These are phyloP conservation scores for Brevimyrus niger DNA, from an alignment of 2,113 vertebrate genomes.

Conservation along the genomic window DNA sequence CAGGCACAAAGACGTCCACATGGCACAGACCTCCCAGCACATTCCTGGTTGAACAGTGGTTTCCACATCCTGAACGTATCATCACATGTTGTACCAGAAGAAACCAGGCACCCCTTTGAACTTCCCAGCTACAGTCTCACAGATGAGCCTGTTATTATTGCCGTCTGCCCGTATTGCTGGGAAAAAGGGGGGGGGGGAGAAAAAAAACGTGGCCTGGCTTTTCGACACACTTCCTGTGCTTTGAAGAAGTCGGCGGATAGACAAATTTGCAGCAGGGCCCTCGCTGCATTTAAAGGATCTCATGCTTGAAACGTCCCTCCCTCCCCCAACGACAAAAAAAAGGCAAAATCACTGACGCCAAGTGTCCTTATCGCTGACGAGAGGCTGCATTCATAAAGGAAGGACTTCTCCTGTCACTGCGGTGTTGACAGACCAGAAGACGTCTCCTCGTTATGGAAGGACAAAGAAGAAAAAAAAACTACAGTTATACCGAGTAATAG, in stretches of 20 bases:
- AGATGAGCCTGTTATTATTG: conserved; percentile 65
- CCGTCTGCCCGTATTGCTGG: conserved; percentile 52
- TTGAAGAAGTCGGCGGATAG: conserved; percentile 66
- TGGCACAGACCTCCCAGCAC: conserved; percentile 24
- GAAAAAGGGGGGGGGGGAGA: conserved; percentile 25
- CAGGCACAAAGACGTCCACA: conserved; percentile 17
- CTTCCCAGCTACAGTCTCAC: conserved; percentile 53
- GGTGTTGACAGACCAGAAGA: not conserved
- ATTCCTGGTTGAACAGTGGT: conserved; percentile 45
- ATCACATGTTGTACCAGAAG: conserved; percentile 49
- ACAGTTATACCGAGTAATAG: not conserved
- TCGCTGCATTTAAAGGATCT: conserved; percentile 40
- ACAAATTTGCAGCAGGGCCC: conserved; percentile 52
- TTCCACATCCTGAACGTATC: conserved; percentile 55
- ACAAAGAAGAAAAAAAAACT: not conserved
- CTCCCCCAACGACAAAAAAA: not conserved
- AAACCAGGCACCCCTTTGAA: conserved; percentile 58
- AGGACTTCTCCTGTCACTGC: not conserved
- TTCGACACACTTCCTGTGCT: conserved; percentile 70
- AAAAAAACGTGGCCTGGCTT: conserved; percentile 47
- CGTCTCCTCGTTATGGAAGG: not conserved
- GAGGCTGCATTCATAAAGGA: not conserved
- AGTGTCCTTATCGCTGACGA: not conserved
- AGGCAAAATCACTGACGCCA: not conserved
- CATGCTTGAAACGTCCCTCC: conserved; percentile 1